A percentile compares a stretch with the other conserved stretches of the same genome.
Conservation (phyloP, 2,888 invertebrate species). For the Selenia dentaria region DNA sequence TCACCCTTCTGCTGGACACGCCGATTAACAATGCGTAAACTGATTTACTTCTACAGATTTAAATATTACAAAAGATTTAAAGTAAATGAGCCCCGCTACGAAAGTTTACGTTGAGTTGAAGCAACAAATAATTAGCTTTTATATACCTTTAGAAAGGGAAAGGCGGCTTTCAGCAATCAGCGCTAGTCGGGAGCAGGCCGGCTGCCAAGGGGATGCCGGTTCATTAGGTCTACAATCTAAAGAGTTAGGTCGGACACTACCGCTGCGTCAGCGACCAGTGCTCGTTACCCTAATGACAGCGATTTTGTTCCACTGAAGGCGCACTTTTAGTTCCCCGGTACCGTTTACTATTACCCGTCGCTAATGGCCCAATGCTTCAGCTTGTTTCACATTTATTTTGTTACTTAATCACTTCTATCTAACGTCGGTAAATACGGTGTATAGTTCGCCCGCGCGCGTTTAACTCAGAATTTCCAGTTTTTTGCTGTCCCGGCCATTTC, state of each 20-base stretch:
- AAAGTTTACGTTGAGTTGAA: constrained; percentile 20
- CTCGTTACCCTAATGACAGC: constrained; percentile 82
- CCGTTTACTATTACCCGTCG: constrained; percentile 72
- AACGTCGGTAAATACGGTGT: constrained; percentile 38
- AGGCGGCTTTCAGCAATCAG: constrained; percentile 52
- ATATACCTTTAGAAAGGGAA: constrained; percentile 44
- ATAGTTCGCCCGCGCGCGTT: too few relatives aligned
- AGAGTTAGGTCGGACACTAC: constrained; percentile 65
- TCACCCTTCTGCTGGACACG: constrained; percentile 59
- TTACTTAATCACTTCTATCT: constrained; percentile 57
- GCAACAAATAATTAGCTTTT: constrained; percentile 43
- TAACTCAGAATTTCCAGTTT: too few relatives aligned
- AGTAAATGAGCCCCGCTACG: constrained; percentile 32
- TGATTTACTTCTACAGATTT: constrained; percentile 56
- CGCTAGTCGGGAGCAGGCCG: constrained; percentile 47
- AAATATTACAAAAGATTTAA: constrained; percentile 16
- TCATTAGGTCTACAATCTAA: constrained; percentile 73
- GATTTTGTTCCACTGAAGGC: constrained; percentile 73
- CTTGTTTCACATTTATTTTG: constrained; percentile 63
- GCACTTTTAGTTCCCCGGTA: constrained; percentile 72
- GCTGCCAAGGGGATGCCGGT: constrained; percentile 63
- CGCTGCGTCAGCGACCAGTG: constrained; percentile 72
- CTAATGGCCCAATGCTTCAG: constrained; percentile 73
- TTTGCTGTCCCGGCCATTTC: too few relatives aligned
- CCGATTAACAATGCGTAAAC: constrained; percentile 72